Evolutionary conservation across 2,113 vertebrate species (phyloP), one percentile per base, ranked within the genome.

Genomic region (Phaethon lepturus): DNA sequence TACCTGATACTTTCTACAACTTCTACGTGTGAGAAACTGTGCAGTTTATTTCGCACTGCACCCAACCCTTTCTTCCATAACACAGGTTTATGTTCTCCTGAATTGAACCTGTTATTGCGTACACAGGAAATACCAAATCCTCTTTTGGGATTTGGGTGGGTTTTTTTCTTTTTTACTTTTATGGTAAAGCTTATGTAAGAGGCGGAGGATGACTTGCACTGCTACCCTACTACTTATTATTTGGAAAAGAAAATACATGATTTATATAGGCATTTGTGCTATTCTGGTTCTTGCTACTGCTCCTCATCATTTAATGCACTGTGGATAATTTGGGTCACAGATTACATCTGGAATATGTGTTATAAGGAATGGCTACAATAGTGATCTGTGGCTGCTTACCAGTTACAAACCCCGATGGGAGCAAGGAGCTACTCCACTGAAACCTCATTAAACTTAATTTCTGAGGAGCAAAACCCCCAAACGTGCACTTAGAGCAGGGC

Each of bases 21-120:
- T 17, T 82, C 11, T 35, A 0, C 5, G 1, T 19, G 25, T 93
- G n/a, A 62, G n/a, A 93, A 78, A 55, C 17, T 2, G 20, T 23
- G 29, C 23, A 23, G 25, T 35, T 81, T 50, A 29, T 87, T 75
- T 64, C 11, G 20, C 20, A n/a, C 24, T 87, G 24, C 55, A 53
- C 17, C 6, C 33, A 69, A 18, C 5, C 33, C 19, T 71, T 63
- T 42, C 26, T 86, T 90, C 22, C 13, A 3, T 62, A 72, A 38
- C 47, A 35, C 22, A 2, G 13, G 3, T 79, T 67, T 40, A 16
- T 68, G 17, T 81, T 90, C 40, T 62, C 14, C 58, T 68, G 52
- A 78, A 26, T 9, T 17, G 50, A 73, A 14, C n/a, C 40, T 45
- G 8, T 45, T 69, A 12, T 6, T 90, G 31, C 0, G 0, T 49